phyloP scores from a whole-genome alignment of 37 sponge, comb jelly and placozoan species.

The Geodia barretti region DNA sequence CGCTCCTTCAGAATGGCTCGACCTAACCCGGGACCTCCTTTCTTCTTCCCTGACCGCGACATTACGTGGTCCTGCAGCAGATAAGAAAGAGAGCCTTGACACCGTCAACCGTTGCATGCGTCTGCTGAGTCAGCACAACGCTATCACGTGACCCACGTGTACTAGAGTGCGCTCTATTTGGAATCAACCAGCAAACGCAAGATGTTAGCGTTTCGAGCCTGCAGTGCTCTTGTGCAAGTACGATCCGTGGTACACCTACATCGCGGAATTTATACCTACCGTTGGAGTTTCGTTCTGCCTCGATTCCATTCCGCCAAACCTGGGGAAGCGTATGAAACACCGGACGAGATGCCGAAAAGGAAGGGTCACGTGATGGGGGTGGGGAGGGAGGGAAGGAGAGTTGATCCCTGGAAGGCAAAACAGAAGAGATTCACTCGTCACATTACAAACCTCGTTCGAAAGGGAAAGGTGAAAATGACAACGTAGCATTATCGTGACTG shows the following conservation, averaged over 20 bases:
- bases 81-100: no score
- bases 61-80: no score
- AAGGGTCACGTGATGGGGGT: background rate
- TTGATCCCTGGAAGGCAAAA: constrained; percentile 18
- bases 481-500: no score
- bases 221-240: background rate
- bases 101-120: no score
- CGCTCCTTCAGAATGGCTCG: constrained; percentile 29
- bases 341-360: background rate
- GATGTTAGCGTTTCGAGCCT: background rate
- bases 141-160: background rate
- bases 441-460: constrained; percentile 30
- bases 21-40: constrained; percentile 20
- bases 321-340: no score
- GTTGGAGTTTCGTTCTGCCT: no score
- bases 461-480: no score
- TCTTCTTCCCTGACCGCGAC: background rate
- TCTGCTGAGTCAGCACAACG: constrained; percentile 9
- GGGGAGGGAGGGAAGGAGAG: background rate
- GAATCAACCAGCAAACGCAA: background rate
- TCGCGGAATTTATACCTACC: no score
- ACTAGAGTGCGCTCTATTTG: background rate
- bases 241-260: no score
- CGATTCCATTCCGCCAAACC: no score
- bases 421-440: constrained; percentile 23